Percentiles rank a stretch among this genome's conserved stretches.
Evolutionary conservation across 2,888 invertebrate species (phyloP).

Genomic region (Dryobota labecula): DNA sequence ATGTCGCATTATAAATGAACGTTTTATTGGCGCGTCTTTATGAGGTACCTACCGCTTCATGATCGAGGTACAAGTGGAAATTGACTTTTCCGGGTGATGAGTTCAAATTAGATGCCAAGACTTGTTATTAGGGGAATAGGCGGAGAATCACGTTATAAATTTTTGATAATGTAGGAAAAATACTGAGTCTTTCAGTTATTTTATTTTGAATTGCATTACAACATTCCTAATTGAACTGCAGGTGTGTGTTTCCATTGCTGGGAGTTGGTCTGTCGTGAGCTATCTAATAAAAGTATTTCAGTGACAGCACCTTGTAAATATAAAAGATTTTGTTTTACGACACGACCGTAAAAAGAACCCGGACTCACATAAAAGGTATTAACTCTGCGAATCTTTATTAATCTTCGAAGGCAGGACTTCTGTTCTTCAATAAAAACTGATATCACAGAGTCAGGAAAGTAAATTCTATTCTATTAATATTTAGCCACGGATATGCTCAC

Average conservation of each 20-base stretch:
- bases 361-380: conserved; percentile 28
- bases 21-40: conserved; percentile 53
- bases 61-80: conserved; percentile 55
- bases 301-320: conserved; percentile 18
- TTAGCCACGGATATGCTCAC: conserved; percentile 29
- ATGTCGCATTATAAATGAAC: conserved; percentile 60
- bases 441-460: conserved; percentile 27
- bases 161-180: conserved; percentile 4
- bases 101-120: conserved; percentile 52
- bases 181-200: background rate
- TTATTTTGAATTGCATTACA: background rate
- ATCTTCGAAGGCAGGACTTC: conserved; percentile 33
- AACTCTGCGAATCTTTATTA: conserved; percentile 29
- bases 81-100: conserved; percentile 54
- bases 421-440: conserved; percentile 23
- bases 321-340: conserved; percentile 34
- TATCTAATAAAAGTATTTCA: conserved; percentile 16
- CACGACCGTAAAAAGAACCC: background rate
- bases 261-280: background rate
- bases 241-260: background rate
- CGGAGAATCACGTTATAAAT: conserved; percentile 21
- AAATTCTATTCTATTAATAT: conserved; percentile 48
- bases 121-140: conserved; percentile 30
- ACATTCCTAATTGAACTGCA: background rate
- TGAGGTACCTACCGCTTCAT: conserved; percentile 20